Conservation (phyloP, 1,140 invertebrate species). For the Neoseiulus cucumeris region DNA sequence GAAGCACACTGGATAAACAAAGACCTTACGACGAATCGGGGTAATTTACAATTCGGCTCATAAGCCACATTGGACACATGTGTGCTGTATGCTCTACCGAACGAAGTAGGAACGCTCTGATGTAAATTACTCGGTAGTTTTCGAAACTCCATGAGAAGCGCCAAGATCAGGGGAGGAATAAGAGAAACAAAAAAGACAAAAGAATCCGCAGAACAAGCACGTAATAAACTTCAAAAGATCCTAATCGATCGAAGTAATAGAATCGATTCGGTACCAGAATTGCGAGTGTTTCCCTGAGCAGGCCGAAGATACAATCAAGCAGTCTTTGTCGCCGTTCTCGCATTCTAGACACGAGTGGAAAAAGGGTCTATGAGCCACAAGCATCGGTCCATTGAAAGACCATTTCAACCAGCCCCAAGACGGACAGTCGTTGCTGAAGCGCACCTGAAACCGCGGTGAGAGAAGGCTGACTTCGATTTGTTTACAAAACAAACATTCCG, state of each 20-base stretch:
- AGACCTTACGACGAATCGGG: too few relatives aligned
- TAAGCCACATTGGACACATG: too few relatives aligned
- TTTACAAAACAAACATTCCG: not conserved
- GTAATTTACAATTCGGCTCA: too few relatives aligned
- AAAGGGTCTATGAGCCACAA: not conserved
- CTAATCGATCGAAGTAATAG: not conserved
- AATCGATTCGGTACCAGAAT: not conserved
- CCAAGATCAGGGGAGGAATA: not conserved
- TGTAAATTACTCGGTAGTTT: not conserved
- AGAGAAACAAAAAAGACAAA: not conserved
- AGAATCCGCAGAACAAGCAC: not conserved
- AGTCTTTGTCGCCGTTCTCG: not conserved
- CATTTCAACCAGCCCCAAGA: constrained; percentile 4
- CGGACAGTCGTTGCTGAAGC: not conserved
- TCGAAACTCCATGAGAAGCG: not conserved
- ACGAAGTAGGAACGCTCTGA: not conserved
- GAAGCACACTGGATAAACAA: too few relatives aligned
- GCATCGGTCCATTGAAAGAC: constrained; percentile 4
- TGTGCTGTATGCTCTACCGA: not conserved
- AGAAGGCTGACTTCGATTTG: not conserved
- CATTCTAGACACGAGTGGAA: not conserved
- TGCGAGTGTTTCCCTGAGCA: not conserved
- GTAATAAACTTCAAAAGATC: not conserved
- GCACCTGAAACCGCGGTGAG: not conserved
- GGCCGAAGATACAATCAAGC: not conserved